Base-by-base conservation (phyloP, 2,113 vertebrate genomes). In the Neolamprologus sp. region DNA sequence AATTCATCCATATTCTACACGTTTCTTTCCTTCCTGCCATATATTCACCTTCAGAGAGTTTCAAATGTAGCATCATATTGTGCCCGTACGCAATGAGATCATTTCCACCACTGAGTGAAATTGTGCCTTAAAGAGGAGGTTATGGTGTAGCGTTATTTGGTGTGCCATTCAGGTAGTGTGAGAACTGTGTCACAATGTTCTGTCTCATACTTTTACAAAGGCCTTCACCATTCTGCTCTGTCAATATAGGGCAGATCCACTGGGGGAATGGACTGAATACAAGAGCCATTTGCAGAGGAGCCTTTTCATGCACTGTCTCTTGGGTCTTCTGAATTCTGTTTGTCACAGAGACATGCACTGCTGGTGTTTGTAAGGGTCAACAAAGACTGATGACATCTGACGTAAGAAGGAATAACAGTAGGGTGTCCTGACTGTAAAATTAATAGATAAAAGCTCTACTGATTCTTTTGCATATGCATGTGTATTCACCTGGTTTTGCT, bases 161-260 rank as follows among this genome's bases (percentile, higher is more conserved):
- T 57, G 63, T 82, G 83, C 86, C 90, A 85, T 92, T 93, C 80
- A 91, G 92, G 88, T 86, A 94, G 87, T 91, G 95, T 95, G 95
- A 94, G 94, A 96, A 95, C 92, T 87, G 91, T 94, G 93, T 91
- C 94, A 90, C 85, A n/a, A 84, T 82, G 81, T 91, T 90, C 73
- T 84, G 87, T 90, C 82, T 92, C 90, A 33, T 85, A 53, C 85
- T 91, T 80, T 90, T 85, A 91, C 93, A 57, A 87, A 89, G 82
- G 81, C 86, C 91, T 90, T 94, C 90, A 53, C 88, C 86, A 92
- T 93, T 94, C 91, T 93, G 71, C 90, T 94, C 86, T 84, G 90
- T 96, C 95, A 95, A 93, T 95, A 92, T 85, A 85, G 91, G 90
- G 88, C 92, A 93, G 71, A 63, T 93, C 91, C 94, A 82, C 89